Evolutionary conservation across 35 echinoderm and acorn worm species (phyloP), one percentile per base, ranked within the genome.

Genomic region (Heliocidaris erythrogramma): DNA sequence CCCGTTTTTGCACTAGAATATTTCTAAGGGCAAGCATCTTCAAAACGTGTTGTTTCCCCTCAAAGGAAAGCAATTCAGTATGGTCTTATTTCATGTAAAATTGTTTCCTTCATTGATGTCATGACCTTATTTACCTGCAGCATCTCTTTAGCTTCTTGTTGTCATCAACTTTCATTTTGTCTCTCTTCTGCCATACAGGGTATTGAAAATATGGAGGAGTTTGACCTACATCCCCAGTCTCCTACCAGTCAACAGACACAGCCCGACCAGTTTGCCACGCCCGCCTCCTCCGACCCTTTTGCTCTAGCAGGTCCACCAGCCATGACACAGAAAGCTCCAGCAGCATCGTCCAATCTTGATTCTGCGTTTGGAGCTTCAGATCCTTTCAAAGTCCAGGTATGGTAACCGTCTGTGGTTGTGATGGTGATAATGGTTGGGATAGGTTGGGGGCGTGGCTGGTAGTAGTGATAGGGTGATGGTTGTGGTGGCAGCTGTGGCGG

Each of bases 161-260:
- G 10, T 14, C 52, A 12, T 56, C 52, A 11, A 56, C 9, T 8
- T 78, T 87, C 32, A 13, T 84, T 5, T 30, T 87, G 50, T 53
- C 47, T 18, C 48, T 47, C 31, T 71, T 69, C 21, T 85, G 53
- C 13, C 89, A 3, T 94, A 47, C 94, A 97, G 96, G 96, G 96
- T 48, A 97, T 97, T 49, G 93, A 86, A 35, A 89, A 90, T 21
- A 97, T 97, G 96, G 94, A 95, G n/a, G 94, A 93, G 53, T 95
- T 97, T 90, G 96, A 95, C 86, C 89, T 95, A 1, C 48, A 95
- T 60, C 86, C 91, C 27, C 69, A 93, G 48, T 5, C 30, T 35
- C 32, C 91, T 94, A 49, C 90, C 31, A 96, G 59, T 60, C 31
- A 61, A 11, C 48, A 93, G 92, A 18, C 59, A 5, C 31, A 92